A percentile compares a stretch with the other conserved stretches of the same genome.
These are phyloP conservation scores for Excalfactoria chinensis DNA, from an alignment of 2,113 vertebrate genomes.

Conservation along the genomic window DNA sequence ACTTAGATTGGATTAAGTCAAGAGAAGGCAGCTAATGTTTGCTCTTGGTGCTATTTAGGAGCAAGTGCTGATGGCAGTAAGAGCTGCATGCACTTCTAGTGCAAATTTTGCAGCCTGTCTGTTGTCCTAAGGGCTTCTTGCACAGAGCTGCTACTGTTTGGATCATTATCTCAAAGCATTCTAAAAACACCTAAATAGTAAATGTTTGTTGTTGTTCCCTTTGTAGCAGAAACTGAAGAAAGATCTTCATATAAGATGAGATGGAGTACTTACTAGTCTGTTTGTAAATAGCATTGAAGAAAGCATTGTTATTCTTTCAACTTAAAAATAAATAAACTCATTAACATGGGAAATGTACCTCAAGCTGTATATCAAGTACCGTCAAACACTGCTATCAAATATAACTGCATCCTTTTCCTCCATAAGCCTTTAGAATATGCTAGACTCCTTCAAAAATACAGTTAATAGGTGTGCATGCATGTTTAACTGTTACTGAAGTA, in stretches of 20 bases:
- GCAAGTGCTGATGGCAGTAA: not conserved
- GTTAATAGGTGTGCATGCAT: not conserved
- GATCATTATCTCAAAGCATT: not conserved
- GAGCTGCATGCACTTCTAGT: not conserved
- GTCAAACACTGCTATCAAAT: not conserved
- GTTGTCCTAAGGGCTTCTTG: not conserved
- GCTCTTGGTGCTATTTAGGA: accelerated
- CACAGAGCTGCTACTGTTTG: not conserved
- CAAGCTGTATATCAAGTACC: not conserved
- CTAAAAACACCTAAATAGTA: not conserved
- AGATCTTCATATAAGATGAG: not conserved
- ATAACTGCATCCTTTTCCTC: not conserved
- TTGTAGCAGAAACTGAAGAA: not conserved
- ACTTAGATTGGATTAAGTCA: not conserved
- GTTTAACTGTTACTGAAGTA: not conserved
- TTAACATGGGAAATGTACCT: not conserved
- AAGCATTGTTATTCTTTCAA: not conserved
- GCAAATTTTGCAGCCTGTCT: not conserved
- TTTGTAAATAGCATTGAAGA: not conserved
- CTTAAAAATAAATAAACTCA: not conserved
- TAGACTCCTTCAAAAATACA: not conserved
- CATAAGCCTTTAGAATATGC: not conserved
- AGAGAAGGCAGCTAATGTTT: not conserved
- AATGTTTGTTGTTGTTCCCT: not conserved
- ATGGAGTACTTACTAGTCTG: not conserved